Base-by-base conservation (phyloP, 2,888 invertebrate genomes). In the Hydrotaea diabolus region DNA sequence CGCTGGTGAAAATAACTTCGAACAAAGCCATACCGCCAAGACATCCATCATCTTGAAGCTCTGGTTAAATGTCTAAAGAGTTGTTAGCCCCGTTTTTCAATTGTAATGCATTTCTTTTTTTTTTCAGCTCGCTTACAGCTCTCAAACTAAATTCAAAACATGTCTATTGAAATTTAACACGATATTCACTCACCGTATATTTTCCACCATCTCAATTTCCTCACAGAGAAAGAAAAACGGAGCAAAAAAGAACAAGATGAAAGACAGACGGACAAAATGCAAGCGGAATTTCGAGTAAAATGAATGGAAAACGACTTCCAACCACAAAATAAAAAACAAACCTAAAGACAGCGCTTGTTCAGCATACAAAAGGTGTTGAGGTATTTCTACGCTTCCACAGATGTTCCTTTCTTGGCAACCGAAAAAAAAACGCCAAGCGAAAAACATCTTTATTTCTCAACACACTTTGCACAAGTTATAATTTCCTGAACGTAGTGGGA, bases 401-500 rank as follows among this genome's bases (percentile, higher is more conserved):
- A 2, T 76, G 76, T 69, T 80, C 39, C 49, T 72, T 80, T 53
- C 64, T 36, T 59, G 13, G 3, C 49, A 72, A 49, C 69, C 59
- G 55, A 36, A 36, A 31, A 13, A 26, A n/a, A n/a, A n/a, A n/a
- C n/a, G n/a, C n/a, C n/a, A n/a, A 31, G 7, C 31, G 7, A 31
- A 31, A 7, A 4, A 17, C 43, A 21, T 31, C 39, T 69, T 59
- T 26, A 59, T 26, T 26, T 15, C 19, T 5, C n/a, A 36, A 19
- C 69, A 69, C 69, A 23, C 15, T 71, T 55, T 62, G 43, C 39
- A 62, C 75, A 77, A 82, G 39, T 74, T 74, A 69, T 76, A 79
- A 82, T 81, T 85, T 82, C 77, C 82, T 79, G 77, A 73, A 82
- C 77, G 82, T 66, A 77, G 75, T 55, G 39, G 31, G 31, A 19